Percentiles rank a stretch among this genome's conserved stretches.
Evolutionary conservation across 1,140 invertebrate species (phyloP).

Genomic region (Diabrotica undecimpunctata): DNA sequence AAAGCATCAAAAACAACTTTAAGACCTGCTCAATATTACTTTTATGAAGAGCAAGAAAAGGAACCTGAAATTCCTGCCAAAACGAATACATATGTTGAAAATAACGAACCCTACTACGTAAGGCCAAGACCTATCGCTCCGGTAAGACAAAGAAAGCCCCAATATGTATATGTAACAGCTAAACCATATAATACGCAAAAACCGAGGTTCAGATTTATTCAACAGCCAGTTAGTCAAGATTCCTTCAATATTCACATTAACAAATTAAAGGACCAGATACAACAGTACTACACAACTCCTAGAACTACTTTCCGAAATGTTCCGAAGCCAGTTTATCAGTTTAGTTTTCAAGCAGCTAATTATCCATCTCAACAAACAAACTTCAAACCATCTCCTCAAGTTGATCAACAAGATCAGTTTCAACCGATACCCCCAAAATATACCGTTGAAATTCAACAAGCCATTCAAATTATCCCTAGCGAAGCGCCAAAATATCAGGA

Average conservation of each 20-base stretch:
- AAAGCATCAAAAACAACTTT: constrained; percentile 40
- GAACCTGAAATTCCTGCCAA: constrained; percentile 45
- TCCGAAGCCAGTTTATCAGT: constrained; percentile 59
- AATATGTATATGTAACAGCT: constrained; percentile 39
- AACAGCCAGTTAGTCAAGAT: constrained; percentile 37
- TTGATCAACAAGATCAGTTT: constrained; percentile 57
- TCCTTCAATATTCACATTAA: constrained; percentile 43
- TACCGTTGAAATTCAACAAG: constrained; percentile 51
- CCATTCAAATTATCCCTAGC: constrained; percentile 40
- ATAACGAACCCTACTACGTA: constrained; percentile 45
- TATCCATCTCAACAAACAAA: constrained; percentile 52
- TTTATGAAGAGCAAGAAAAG: constrained; percentile 51
- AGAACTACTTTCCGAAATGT: constrained; percentile 40
- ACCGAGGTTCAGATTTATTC: constrained; percentile 35
- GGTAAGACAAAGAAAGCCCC: constrained; percentile 22
- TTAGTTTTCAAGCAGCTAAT: constrained; percentile 55
- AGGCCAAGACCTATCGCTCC: constrained; percentile 19
- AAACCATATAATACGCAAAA: constrained; percentile 40
- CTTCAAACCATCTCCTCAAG: constrained; percentile 32
- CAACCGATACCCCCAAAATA: constrained; percentile 61
- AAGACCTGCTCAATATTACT: constrained; percentile 55
- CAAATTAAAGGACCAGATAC: constrained; percentile 45
- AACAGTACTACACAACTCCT: constrained; percentile 48
- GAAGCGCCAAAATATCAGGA: constrained; percentile 26
- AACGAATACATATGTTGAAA: constrained; percentile 46